phyloP scores from a whole-genome alignment of 2,113 vertebrate species.

The Proterorhinus semilunaris region DNA sequence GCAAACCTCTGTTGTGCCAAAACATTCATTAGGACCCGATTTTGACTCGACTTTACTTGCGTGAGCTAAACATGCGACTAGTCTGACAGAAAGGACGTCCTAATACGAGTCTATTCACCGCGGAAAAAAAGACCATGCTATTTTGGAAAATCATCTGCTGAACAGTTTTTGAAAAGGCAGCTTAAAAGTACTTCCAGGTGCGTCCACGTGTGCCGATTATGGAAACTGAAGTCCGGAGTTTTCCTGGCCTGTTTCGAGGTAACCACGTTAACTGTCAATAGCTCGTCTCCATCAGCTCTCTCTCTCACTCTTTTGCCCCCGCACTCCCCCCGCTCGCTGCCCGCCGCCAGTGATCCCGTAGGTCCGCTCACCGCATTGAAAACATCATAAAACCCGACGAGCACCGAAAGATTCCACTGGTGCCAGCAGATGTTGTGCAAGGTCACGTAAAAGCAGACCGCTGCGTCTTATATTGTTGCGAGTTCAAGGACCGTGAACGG shows the following conservation, averaged over 20 bases:
- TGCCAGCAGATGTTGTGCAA: constrained; percentile 50
- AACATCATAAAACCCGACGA: constrained; percentile 51
- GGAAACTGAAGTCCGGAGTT: constrained; percentile 9
- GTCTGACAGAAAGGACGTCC: too few species aligned
- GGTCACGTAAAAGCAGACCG: constrained; percentile 23
- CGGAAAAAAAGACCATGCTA: background rate
- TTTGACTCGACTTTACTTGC: too few species aligned
- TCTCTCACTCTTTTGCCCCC: constrained; percentile 8
- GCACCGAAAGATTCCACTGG: constrained; percentile 4
- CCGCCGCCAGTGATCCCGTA: constrained; percentile 43
- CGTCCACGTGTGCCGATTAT: background rate
- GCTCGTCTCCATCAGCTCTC: constrained; percentile 39
- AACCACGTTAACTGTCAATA: constrained; percentile 56
- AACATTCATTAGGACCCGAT: too few species aligned
- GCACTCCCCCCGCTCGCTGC: constrained; percentile 11
- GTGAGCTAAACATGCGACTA: too few species aligned
- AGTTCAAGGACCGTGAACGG: background rate
- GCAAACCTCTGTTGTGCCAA: too few species aligned
- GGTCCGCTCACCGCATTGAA: constrained; percentile 44
- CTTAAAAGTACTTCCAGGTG: background rate
- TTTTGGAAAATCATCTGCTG: background rate
- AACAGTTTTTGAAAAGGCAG: background rate
- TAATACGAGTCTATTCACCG: background rate
- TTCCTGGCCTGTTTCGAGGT: constrained; percentile 47
- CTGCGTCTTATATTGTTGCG: constrained; percentile 7